Evolutionary conservation across 2,797 vertebrate species (phyloP).

Genomic region (Gobio occitaniae): DNA sequence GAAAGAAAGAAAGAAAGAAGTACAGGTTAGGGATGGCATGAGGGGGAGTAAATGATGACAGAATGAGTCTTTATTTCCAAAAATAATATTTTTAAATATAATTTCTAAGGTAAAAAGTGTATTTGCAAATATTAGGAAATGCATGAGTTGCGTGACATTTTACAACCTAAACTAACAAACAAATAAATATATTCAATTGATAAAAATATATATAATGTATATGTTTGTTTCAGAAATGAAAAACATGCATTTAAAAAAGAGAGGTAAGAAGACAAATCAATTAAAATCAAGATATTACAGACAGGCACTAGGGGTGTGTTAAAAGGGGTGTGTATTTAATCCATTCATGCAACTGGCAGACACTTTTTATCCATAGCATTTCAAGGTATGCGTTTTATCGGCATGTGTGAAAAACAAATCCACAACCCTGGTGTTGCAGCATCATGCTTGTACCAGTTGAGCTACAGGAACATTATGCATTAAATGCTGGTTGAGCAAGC

Average conservation of each 20-base stretch:
- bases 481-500: constrained; percentile 2
- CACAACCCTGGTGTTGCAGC: neutral
- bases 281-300: neutral
- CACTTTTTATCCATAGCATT: neutral
- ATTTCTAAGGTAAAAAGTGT: neutral
- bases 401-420: constrained; percentile 1
- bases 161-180: neutral
- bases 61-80: neutral
- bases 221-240: neutral
- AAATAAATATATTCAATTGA: neutral
- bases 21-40: neutral
- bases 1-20: neutral
- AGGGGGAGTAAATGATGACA: neutral
- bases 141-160: neutral
- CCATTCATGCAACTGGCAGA: neutral
- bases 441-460: neutral
- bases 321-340: neutral
- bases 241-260: neutral
- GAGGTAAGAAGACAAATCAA: neutral
- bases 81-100: too few species aligned
- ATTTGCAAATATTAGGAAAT: neutral
- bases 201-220: neutral
- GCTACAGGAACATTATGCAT: neutral
- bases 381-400: neutral
- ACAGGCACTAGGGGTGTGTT: neutral